phyloP scores from a whole-genome alignment of 2,113 vertebrate genomes.

The Polypterus senegalus region DNA sequence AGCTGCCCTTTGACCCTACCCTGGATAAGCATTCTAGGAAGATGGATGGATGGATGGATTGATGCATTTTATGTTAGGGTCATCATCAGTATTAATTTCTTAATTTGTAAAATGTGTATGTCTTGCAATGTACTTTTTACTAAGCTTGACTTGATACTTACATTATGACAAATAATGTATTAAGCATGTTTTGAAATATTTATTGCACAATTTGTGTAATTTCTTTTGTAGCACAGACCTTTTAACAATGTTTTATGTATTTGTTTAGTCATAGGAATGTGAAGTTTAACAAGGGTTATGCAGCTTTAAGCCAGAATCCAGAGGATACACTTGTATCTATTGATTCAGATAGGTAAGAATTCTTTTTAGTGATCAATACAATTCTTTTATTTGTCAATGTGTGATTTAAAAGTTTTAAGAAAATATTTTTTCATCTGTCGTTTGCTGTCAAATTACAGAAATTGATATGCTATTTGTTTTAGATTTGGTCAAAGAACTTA shows the following conservation, averaged over 20 bases:
- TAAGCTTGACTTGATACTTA: background rate
- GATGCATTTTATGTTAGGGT: no score
- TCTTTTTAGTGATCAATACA: background rate
- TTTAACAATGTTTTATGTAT: constrained; percentile 4
- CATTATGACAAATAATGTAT: background rate
- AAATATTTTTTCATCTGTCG: no score
- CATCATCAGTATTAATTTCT: no score
- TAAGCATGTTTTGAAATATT: background rate
- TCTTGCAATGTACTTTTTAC: background rate
- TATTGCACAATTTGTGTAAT: no score
- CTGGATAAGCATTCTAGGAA: no score
- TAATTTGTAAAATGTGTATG: background rate
- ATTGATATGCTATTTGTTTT: background rate
- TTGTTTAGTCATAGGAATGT: constrained; percentile 42
- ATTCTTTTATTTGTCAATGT: background rate
- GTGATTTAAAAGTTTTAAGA: background rate
- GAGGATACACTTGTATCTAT: constrained; percentile 77
- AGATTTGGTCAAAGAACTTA: background rate
- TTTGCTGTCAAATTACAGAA: no score
- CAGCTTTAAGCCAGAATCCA: constrained; percentile 69
- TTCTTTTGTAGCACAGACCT: no score
- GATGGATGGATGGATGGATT: no score
- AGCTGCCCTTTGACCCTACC: no score
- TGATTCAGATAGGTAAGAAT: constrained; percentile 78
- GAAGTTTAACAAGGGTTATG: constrained; percentile 86